Base-by-base conservation (phyloP, 2,113 vertebrate genomes). In the Anarrhichthys ocellatus region DNA sequence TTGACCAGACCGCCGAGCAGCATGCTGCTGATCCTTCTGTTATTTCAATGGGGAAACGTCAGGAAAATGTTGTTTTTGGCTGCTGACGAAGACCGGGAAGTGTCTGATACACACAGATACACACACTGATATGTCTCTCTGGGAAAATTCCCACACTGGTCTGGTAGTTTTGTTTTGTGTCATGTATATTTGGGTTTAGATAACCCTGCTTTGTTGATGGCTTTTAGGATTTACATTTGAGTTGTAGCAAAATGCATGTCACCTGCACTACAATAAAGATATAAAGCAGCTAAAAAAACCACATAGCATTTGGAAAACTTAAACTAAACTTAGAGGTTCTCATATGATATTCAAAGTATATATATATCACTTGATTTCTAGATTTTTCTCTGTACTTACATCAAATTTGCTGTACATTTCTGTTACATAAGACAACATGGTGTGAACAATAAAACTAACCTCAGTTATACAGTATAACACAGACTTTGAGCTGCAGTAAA, bases 51-150 rank as follows among this genome's bases (percentile, higher is more conserved):
- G 46, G 77, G 76, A 72, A 67, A 86, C 80, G 78, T 78, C 84
- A 88, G 84, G 65, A 83, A 64, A 85, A 89, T 81, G 80, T 94
- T 93, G 70, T 73, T 81, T 90, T 93, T 94, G 92, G 93, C 85
- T 32, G 0, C 9, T 18, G 80, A 89, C 83, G 64, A 91, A 89
- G 52, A 90, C 64, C 83, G 81, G 87, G 73, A 88, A 87, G 72
- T 32, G 52, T 74, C 68, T 50, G 59, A 76, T 7, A 69, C 63
- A 44, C 54, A 85, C 81, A 73, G 76, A 76, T 74, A 74, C 52
- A 68, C 48, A 71, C 70, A 56, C 50, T 15, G 13, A 52, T 22
- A 73, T 59, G 73, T 34, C 34, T 74, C 34, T 76, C 24, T 27
- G 62, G 69, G 75, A 85, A 87, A 62, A 68, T 87, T 84, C 87